phyloP scores from a whole-genome alignment of 2,113 vertebrate species.

The Macrotus californicus region DNA sequence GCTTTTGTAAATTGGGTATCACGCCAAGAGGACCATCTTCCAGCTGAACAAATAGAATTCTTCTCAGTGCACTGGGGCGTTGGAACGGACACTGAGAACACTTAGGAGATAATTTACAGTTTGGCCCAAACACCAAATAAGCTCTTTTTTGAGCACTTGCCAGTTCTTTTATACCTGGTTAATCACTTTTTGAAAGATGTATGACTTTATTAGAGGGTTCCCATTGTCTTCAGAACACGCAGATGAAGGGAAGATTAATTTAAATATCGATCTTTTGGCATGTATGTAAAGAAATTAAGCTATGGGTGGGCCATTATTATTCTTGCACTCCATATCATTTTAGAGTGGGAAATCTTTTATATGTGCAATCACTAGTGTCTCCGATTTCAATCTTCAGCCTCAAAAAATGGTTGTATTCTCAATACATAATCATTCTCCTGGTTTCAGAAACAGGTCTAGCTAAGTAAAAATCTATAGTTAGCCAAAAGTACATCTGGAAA shows the following conservation, averaged over 20 bases:
- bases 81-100: slow-evolving; percentile 41
- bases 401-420: slow-evolving; percentile 52
- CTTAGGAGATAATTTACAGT: slow-evolving; percentile 53
- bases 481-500: slow-evolving; percentile 76
- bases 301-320: slow-evolving; percentile 20
- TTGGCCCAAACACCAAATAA: slow-evolving; percentile 34
- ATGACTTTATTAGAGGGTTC: neutral
- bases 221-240: neutral
- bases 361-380: slow-evolving; percentile 30
- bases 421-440: slow-evolving; percentile 48
- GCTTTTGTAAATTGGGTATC: neutral
- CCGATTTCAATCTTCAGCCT: slow-evolving; percentile 50
- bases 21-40: slow-evolving; percentile 53
- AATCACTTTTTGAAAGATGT: slow-evolving; percentile 45
- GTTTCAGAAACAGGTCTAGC: slow-evolving; percentile 36
- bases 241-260: slow-evolving; percentile 18
- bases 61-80: slow-evolving; percentile 5
- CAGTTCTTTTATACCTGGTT: slow-evolving; percentile 13
- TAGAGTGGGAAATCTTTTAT: slow-evolving; percentile 9
- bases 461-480: slow-evolving; percentile 59
- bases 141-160: slow-evolving; percentile 3
- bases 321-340: slow-evolving; percentile 9
- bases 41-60: slow-evolving; percentile 43
- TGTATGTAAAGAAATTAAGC: neutral
- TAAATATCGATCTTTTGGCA: neutral